These are phyloP conservation scores for Trissoscelio sp. DNA, from an alignment of 2,888 invertebrate genomes.

Conservation along the genomic window DNA sequence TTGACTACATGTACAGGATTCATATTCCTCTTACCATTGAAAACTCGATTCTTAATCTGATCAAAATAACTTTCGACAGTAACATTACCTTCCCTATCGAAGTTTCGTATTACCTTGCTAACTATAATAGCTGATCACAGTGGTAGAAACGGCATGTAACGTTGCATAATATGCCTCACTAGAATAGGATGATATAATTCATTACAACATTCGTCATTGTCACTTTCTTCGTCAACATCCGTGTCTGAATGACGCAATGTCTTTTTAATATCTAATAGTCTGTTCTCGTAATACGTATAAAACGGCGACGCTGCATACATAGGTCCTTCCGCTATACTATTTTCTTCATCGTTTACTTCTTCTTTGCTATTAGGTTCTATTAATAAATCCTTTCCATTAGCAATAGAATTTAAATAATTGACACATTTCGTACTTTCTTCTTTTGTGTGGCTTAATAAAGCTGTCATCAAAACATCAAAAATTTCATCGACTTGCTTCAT, in stretches of 20 bases:
- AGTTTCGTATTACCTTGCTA: not conserved
- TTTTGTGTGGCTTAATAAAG: not conserved
- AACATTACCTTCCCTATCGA: slow-evolving; percentile 28
- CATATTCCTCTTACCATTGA: not conserved
- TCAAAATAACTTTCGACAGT: slow-evolving; percentile 15
- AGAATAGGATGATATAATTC: not conserved
- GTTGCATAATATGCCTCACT: slow-evolving; percentile 7
- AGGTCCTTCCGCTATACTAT: no score
- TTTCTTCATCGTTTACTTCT: not conserved
- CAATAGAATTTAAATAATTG: not conserved
- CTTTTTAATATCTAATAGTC: not conserved
- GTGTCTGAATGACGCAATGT: not conserved
- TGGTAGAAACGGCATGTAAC: slow-evolving; percentile 11
- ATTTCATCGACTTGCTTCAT: not conserved
- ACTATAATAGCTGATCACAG: slow-evolving; percentile 11
- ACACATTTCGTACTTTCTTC: not conserved
- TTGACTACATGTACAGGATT: no score
- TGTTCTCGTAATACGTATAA: not conserved
- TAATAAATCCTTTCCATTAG: not conserved
- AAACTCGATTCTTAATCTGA: not conserved
- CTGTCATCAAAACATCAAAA: slow-evolving; percentile 6
- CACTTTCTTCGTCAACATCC: not conserved
- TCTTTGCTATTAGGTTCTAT: not conserved
- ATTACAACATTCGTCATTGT: not conserved
- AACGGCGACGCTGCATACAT: slow-evolving; percentile 17